Evolutionary conservation across 2,888 invertebrate genomes (phyloP), one percentile per base, ranked within the genome.

Genomic region (Apoda limacodes): DNA sequence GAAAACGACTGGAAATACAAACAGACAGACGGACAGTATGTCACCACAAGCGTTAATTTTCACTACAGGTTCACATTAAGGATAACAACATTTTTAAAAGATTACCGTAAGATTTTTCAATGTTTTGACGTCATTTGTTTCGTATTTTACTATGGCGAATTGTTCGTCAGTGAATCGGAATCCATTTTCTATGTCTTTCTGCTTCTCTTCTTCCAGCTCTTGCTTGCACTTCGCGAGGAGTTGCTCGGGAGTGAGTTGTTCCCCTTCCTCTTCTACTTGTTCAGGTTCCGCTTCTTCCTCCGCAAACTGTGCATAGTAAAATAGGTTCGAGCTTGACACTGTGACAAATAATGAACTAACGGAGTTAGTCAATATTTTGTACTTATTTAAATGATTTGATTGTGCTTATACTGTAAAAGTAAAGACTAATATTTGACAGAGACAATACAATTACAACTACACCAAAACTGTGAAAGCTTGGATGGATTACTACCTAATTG

Each of bases 61-160:
- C n/a, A n/a, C n/a, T n/a, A n/a, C n/a, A n/a, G n/a, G n/a, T n/a
- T n/a, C n/a, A n/a, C n/a, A n/a, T n/a, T n/a, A n/a, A n/a, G n/a
- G n/a, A n/a, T n/a, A n/a, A n/a, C n/a, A n/a, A n/a, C n/a, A n/a
- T n/a, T n/a, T n/a, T n/a, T n/a, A n/a, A n/a, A n/a, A n/a, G n/a
- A n/a, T 68, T 61, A 87, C 88, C 70, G 85, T 78, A 13, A 85
- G 76, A 29, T 60, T 75, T 50, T 83, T 82, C 5, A 89, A 66
- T 1, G 52, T 62, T 51, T 85, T 86, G 6, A 88, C 71, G 24
- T 84, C 74, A 6, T 83, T 82, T 5, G 83, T 82, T 57, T 88
- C 87, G 43, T 87, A 88, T 58, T 85, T 85, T 29, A 85, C 61
- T 17, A 67, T 64, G 5, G 84, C 82, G 43, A 76, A 86, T 39